These are phyloP conservation scores for Climacteris rufus DNA, from an alignment of 2,113 vertebrate genomes.

Conservation along the genomic window DNA sequence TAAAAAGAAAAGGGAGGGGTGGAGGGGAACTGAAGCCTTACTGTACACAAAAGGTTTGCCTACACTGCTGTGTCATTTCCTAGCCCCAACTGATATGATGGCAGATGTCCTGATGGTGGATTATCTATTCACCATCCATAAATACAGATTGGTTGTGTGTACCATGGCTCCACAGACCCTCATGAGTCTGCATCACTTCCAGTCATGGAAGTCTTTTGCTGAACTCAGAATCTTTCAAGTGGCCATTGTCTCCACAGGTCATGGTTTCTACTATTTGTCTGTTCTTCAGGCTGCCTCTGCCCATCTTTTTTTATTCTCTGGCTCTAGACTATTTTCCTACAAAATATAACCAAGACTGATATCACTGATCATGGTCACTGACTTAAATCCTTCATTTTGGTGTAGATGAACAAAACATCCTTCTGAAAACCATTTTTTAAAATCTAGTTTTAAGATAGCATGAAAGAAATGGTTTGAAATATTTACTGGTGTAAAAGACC, in stretches of 20 bases:
- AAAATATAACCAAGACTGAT: not conserved
- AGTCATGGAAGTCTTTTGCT: not conserved
- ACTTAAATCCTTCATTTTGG: not conserved
- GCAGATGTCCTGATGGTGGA: not conserved
- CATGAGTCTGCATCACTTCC: not conserved
- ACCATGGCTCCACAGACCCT: not conserved
- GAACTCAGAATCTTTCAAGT: not conserved
- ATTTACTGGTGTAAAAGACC: not conserved
- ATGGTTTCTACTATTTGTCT: not conserved
- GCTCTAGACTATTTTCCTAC: not conserved
- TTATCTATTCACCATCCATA: not conserved
- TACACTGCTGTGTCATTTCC: not conserved
- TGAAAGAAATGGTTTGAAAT: not conserved
- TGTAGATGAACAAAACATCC: not conserved
- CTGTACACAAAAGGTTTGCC: not conserved
- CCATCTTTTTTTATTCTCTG: not conserved
- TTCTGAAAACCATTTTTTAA: not conserved
- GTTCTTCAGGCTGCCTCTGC: not conserved
- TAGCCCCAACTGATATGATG: not conserved
- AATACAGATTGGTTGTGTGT: not conserved
- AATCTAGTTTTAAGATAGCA: too few relatives aligned
- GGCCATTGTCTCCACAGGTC: not conserved
- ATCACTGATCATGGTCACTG: not conserved
- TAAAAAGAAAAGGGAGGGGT: fast-evolving
- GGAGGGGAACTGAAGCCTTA: not conserved